phyloP scores from a whole-genome alignment of 23 tunicate genomes.

The Phallusia fumigata region DNA sequence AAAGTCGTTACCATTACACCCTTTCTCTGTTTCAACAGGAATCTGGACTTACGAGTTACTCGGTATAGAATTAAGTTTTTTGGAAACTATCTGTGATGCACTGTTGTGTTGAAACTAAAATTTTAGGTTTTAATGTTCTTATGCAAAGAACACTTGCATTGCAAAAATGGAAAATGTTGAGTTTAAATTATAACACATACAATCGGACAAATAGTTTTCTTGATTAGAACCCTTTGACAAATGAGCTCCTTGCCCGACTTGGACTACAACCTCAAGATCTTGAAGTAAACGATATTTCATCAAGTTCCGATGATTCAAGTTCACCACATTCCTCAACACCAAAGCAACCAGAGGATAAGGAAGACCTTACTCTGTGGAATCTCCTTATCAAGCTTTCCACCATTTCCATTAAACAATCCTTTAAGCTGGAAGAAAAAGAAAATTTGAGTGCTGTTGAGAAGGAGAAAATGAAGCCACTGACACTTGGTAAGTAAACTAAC shows the following conservation, averaged over 20 bases:
- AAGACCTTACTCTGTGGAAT: conserved; percentile 28
- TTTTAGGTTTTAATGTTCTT: not conserved
- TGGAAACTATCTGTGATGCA: no score
- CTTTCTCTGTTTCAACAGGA: conserved; percentile 88
- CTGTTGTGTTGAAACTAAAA: no score
- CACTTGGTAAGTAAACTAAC: conserved; percentile 3
- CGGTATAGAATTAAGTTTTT: conserved; percentile 33
- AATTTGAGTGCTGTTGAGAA: not conserved
- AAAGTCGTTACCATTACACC: conserved; percentile 72
- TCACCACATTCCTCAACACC: conserved; percentile 29
- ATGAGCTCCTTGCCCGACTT: conserved; percentile 54
- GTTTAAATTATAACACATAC: not conserved
- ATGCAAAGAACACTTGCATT: not conserved
- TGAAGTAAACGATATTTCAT: conserved; percentile 16
- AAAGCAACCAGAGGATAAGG: not conserved
- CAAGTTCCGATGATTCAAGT: not conserved
- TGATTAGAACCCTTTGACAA: conserved; percentile 47
- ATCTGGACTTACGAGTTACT: conserved; percentile 38
- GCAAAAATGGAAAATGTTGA: no score
- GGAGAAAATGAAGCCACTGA: conserved; percentile 19
- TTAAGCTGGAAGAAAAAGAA: not conserved
- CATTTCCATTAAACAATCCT: not conserved
- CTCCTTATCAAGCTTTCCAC: conserved; percentile 29
- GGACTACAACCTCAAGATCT: conserved; percentile 53
- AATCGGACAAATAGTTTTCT: no score